A percentile compares a stretch with the other conserved stretches of the same genome.
Conservation (phyloP, 2,113 vertebrate species). For the Nothocercus nigrocapillus region DNA sequence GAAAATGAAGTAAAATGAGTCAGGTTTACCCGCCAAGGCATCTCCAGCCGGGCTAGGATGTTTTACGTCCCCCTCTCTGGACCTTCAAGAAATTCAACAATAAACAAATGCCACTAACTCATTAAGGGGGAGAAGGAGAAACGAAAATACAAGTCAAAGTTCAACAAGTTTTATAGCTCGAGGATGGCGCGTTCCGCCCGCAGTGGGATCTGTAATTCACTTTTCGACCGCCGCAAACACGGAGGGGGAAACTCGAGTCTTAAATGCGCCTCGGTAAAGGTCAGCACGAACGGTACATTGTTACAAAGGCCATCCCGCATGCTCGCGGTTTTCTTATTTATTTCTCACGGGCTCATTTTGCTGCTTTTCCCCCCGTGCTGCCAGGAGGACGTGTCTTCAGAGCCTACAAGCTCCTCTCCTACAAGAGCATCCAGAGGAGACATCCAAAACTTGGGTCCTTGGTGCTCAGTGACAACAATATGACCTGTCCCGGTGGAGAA, state of each 20-base stretch:
- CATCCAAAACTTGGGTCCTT: neutral
- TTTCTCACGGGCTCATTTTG: neutral
- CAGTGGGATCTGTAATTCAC: slow-evolving; percentile 25
- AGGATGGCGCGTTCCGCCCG: neutral
- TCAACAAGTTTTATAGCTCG: neutral
- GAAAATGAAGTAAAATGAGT: neutral
- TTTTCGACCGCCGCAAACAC: slow-evolving; percentile 2
- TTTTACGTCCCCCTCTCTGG: slow-evolving; percentile 23
- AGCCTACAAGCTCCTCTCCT: neutral
- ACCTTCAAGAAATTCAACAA: slow-evolving; percentile 59
- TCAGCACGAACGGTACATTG: slow-evolving; percentile 26
- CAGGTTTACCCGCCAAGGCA: slow-evolving; percentile 50
- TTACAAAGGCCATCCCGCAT: slow-evolving; percentile 2
- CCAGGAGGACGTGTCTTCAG: neutral
- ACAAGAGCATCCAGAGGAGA: neutral
- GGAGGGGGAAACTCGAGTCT: slow-evolving; percentile 30
- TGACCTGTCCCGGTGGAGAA: neutral
- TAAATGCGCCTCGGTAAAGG: slow-evolving; percentile 56
- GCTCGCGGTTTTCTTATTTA: neutral
- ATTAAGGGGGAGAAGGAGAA: slow-evolving; percentile 17
- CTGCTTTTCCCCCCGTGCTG: neutral
- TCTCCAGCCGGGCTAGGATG: neutral
- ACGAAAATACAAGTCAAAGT: slow-evolving; percentile 41
- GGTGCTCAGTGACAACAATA: neutral
- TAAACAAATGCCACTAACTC: slow-evolving; percentile 80